phyloP scores from a whole-genome alignment of 2,797 vertebrate genomes.

The Antennarius maculatus region DNA sequence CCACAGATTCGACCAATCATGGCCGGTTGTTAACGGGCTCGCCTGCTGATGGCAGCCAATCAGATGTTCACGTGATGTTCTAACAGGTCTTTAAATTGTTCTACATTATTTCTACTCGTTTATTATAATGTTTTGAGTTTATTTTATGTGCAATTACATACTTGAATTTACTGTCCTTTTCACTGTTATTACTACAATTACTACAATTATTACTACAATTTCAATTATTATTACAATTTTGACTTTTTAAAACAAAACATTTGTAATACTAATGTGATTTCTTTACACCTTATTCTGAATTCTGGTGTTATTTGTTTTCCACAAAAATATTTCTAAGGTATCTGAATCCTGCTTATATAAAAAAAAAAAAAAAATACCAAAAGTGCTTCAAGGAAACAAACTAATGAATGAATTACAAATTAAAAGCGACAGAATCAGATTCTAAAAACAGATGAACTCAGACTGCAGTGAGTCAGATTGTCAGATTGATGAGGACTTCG shows the following conservation, averaged over 20 bases:
- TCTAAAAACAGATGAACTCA: too few relatives aligned
- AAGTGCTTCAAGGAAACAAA: background rate
- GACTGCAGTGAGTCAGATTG: too few relatives aligned
- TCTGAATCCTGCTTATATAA: too few relatives aligned
- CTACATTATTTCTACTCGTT: too few relatives aligned
- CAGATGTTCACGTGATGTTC: background rate
- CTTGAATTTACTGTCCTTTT: too few relatives aligned
- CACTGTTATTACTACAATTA: too few relatives aligned
- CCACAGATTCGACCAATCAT: slow-evolving; percentile 38
- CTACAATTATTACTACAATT: too few relatives aligned
- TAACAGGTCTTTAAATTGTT: background rate
- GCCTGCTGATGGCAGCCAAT: slow-evolving; percentile 31
- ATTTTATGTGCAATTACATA: too few relatives aligned
- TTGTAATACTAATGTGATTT: too few relatives aligned
- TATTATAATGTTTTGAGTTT: too few relatives aligned
- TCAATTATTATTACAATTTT: too few relatives aligned
- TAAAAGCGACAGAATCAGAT: too few relatives aligned
- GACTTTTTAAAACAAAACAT: background rate
- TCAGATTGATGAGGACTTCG: background rate
- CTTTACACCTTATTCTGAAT: background rate
- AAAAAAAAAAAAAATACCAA: background rate
- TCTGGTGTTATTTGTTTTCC: background rate
- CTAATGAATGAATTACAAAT: background rate
- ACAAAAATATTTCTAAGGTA: background rate
- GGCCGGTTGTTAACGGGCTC: background rate